phyloP scores from a whole-genome alignment of 2,797 vertebrate genomes.

The Eupleurogrammus muticus region DNA sequence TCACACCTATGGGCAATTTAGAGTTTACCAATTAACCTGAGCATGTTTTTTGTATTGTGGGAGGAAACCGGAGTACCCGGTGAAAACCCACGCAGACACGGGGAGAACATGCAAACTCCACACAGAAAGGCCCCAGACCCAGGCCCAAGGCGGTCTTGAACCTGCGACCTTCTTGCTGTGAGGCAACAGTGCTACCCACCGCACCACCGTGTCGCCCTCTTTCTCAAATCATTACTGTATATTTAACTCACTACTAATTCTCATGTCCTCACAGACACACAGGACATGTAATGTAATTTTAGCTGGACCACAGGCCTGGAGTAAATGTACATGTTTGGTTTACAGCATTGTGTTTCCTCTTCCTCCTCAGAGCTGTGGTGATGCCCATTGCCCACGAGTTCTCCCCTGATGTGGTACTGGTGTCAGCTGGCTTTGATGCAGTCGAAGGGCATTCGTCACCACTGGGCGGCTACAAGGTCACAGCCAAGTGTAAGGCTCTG shows the following conservation, averaged over 20 bases:
- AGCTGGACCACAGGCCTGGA: conserved; percentile 18
- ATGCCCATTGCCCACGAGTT: conserved; percentile 95
- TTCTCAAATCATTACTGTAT: conserved; percentile 16
- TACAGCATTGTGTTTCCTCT: conserved; percentile 6
- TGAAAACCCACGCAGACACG: too few relatives aligned
- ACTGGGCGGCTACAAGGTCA: conserved; percentile 92
- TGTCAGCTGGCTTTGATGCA: conserved; percentile 94
- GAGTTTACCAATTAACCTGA: too few relatives aligned
- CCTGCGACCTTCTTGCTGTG: too few relatives aligned
- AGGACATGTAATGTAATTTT: conserved; percentile 20
- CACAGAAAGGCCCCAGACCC: too few relatives aligned
- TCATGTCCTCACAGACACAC: conserved; percentile 31
- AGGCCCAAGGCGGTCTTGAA: too few relatives aligned
- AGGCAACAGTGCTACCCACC: too few relatives aligned
- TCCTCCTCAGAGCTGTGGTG: conserved; percentile 88
- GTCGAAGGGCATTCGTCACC: conserved; percentile 89
- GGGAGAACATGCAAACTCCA: too few relatives aligned
- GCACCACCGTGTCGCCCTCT: too few relatives aligned
- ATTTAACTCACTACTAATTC: conserved; percentile 19
- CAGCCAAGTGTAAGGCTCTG: conserved; percentile 91
- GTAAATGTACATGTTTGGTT: conserved; percentile 22
- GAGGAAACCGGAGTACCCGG: too few relatives aligned
- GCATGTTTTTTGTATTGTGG: too few relatives aligned
- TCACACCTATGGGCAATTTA: too few relatives aligned
- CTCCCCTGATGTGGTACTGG: conserved; percentile 92